A percentile compares a stretch with the other conserved stretches of the same genome.
phyloP scores from a whole-genome alignment of 2,888 invertebrate species.

The Ormia ochracea region DNA sequence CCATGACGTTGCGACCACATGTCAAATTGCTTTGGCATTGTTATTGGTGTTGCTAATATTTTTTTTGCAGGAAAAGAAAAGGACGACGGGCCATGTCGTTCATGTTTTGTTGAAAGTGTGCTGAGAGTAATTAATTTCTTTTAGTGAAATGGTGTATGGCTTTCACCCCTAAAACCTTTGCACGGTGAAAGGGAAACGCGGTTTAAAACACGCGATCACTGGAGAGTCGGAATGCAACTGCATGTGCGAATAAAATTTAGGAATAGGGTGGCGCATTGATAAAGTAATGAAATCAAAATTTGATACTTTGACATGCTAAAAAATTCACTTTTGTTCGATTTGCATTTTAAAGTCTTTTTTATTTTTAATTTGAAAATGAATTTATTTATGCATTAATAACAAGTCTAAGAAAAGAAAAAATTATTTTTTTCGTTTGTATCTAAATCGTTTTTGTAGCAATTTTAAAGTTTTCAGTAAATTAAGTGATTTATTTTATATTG shows the following conservation, averaged over 20 bases:
- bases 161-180: constrained; percentile 33
- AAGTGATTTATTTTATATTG: no score
- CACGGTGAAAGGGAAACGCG: background rate
- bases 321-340: no score
- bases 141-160: background rate
- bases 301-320: no score
- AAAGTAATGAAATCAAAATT: no score
- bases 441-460: no score
- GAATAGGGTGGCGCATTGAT: background rate
- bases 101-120: constrained; percentile 20
- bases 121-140: constrained; percentile 20
- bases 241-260: background rate
- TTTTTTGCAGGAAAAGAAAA: constrained; percentile 5
- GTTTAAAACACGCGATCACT: background rate
- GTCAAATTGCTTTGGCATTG: constrained; percentile 44
- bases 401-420: no score
- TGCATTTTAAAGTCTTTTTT: no score
- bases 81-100: constrained; percentile 15
- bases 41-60: constrained; percentile 10
- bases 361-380: no score
- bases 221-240: background rate
- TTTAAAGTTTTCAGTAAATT: no score
- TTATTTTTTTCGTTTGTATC: no score
- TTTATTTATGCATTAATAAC: no score
- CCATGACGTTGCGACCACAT: constrained; percentile 52